Evolutionary conservation across 2,113 vertebrate species (phyloP), one percentile per base, ranked within the genome.

Genomic region (Neoarius graeffei): DNA sequence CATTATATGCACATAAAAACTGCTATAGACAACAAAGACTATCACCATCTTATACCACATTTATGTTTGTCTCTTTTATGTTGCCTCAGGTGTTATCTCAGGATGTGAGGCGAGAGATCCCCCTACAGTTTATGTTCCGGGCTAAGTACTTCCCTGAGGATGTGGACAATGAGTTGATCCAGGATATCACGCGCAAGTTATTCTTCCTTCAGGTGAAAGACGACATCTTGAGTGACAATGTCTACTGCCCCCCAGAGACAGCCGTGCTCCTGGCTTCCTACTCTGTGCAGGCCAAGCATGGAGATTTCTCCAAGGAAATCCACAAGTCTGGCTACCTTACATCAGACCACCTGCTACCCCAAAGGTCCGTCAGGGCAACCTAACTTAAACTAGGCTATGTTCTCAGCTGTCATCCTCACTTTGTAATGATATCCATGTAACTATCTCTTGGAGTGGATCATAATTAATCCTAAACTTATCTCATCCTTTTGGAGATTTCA

Each of bases 161-260:
- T 0, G 98, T 98, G 88, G 15, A 94, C 0, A 97, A 98, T 77
- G 98, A 99, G 92, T 96, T 99, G 90, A 98, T 99, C 94, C 98
- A 99, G 94, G 98, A 99, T 86, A 95, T 98, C 92, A 99, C 98
- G 0, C 97, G 97, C 92, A 97, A 95, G 94, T 96, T 99, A 1
- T 99, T 99, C 95, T 99, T 98, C 94, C 94, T 99, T n/a, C 98
- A 96, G 91, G 97, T 99, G 90, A 99, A 98, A 92, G 98, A 99
- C 4, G 94, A 92, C 30, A 95, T 99, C 15, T 95, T 99, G 84
- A 94, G 92, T 0, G 98, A 99, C n/a, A 96, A 97, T 14, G 92
- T 98, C 90, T 99, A 99, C 94, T 99, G 97, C 79, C 98, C 98
- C 0, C 98, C 98, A 0, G 98, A 99, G 96, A 95, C 98, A 0